A percentile compares a stretch with the other conserved stretches of the same genome.
Conservation (phyloP, 1,140 invertebrate genomes). For the Drosophila arizonae region DNA sequence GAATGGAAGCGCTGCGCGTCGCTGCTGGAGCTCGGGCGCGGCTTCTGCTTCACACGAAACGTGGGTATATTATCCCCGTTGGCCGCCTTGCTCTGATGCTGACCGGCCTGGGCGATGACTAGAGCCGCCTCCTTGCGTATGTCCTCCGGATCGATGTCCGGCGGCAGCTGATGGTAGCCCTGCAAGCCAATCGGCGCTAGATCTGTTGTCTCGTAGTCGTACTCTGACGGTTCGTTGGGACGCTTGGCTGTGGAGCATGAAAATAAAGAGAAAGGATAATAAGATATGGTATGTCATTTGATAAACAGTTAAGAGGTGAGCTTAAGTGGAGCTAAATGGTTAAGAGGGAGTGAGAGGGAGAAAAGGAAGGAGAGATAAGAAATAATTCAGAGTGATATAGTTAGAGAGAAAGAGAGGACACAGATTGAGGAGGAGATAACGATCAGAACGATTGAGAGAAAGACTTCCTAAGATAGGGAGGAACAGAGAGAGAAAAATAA, state of each 20-base stretch:
- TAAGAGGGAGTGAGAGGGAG: not conserved
- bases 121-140: constrained; percentile 81
- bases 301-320: not conserved
- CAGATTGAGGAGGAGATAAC: too few relatives aligned
- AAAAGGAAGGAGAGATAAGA: too few relatives aligned
- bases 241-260: constrained; percentile 57
- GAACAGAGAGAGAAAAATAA: too few relatives aligned
- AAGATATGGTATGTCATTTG: too few relatives aligned
- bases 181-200: constrained; percentile 45
- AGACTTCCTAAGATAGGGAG: too few relatives aligned
- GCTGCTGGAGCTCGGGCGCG: constrained; percentile 33
- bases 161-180: constrained; percentile 75
- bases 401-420: too few relatives aligned
- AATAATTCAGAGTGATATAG: too few relatives aligned
- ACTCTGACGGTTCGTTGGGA: constrained; percentile 62
- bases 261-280: too few relatives aligned
- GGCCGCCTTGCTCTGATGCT: constrained; percentile 79
- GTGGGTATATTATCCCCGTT: constrained; percentile 77
- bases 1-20: constrained; percentile 74
- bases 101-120: constrained; percentile 77
- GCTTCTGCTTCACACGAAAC: constrained; percentile 74
- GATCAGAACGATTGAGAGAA: too few relatives aligned
- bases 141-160: constrained; percentile 74
- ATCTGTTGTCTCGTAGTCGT: constrained; percentile 71
- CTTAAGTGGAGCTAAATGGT: too few relatives aligned